Conservation (phyloP, 1,140 invertebrate species). For the Drosophila kepulauana region DNA sequence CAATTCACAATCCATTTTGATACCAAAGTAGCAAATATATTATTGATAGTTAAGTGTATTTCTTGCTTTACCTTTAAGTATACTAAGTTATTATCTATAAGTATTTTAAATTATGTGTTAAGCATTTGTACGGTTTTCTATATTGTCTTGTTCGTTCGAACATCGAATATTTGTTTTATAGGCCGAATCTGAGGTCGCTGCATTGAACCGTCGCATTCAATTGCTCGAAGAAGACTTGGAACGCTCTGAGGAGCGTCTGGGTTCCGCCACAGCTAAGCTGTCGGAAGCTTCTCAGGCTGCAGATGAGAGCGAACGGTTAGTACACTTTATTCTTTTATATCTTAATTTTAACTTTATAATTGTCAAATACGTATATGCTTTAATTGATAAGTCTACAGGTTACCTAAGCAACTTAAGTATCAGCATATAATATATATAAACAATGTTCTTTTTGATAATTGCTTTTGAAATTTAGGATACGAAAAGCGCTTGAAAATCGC, state of each 20-base stretch:
- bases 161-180: conserved; percentile 86
- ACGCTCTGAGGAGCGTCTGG: conserved; percentile 98
- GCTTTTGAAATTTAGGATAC: conserved; percentile 91
- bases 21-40: conserved; percentile 55
- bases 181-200: conserved; percentile 99
- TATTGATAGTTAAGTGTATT: conserved; percentile 48
- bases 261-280: conserved; percentile 98
- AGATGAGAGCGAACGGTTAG: conserved; percentile 99
- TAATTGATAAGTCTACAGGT: conserved; percentile 66
- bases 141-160: conserved; percentile 65
- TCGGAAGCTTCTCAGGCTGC: conserved; percentile 99
- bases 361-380: conserved; percentile 30
- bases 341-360: conserved; percentile 6
- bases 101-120: background rate
- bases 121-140: conserved; percentile 42
- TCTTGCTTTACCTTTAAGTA: conserved; percentile 44
- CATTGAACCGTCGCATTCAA: conserved; percentile 98
- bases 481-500: conserved; percentile 99
- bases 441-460: conserved; percentile 44
- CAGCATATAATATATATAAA: conserved; percentile 44
- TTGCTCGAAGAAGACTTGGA: conserved; percentile 99
- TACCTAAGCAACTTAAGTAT: conserved; percentile 54
- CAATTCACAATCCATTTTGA: conserved; percentile 9
- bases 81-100: conserved; percentile 26
- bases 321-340: conserved; percentile 55